These are phyloP conservation scores for Drosophila santomea DNA, from an alignment of 1,140 invertebrate genomes.

Conservation along the genomic window DNA sequence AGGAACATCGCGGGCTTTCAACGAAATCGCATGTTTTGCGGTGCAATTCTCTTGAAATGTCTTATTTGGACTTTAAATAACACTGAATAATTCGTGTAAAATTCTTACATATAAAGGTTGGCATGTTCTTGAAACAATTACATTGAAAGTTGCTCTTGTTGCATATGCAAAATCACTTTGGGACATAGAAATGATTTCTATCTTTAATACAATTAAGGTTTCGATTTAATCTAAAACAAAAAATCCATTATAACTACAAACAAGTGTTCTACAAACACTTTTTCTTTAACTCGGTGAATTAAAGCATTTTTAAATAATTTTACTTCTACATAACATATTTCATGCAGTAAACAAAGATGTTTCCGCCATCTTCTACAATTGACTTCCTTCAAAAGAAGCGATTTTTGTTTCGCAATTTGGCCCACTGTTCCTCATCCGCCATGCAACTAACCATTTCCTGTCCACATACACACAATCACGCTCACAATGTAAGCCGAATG, in stretches of 20 bases:
- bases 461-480: constrained; percentile 37
- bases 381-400: neutral
- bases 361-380: too few species aligned
- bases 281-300: too few species aligned
- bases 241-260: too few species aligned
- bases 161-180: too few species aligned
- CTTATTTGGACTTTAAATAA: neutral
- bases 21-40: neutral
- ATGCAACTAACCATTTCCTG: constrained; percentile 58
- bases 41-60: neutral
- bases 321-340: too few species aligned
- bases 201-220: too few species aligned
- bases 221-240: too few species aligned
- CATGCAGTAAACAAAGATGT: too few species aligned
- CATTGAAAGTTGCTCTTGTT: neutral
- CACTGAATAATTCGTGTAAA: neutral
- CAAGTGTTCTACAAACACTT: too few species aligned
- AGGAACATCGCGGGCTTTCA: neutral
- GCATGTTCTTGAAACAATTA: neutral
- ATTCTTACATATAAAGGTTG: neutral
- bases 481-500: constrained; percentile 34
- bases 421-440: constrained; percentile 33
- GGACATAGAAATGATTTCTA: too few species aligned
- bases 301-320: too few species aligned
- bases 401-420: neutral